Evolutionary conservation across 2,888 invertebrate genomes (phyloP).

Genomic region (Amphipyra tragopoginis): DNA sequence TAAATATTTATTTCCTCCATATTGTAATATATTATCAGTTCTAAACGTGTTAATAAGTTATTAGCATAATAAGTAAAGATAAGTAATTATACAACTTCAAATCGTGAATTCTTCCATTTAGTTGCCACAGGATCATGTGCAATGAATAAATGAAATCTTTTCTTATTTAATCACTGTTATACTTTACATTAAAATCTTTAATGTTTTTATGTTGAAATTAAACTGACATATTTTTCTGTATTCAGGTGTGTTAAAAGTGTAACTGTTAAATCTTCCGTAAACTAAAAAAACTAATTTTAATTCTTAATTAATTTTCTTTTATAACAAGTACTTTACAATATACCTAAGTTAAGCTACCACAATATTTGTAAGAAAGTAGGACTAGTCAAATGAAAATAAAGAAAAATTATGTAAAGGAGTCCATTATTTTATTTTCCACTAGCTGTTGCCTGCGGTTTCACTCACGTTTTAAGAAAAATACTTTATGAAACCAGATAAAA

Average conservation of each 20-base stretch:
- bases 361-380: slow-evolving; percentile 37
- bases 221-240: too few relatives aligned
- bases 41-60: neutral
- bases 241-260: too few relatives aligned
- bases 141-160: slow-evolving; percentile 30
- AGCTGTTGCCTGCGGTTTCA: too few relatives aligned
- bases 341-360: neutral
- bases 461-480: too few relatives aligned
- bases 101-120: slow-evolving; percentile 86
- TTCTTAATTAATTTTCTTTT: neutral
- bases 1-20: too few relatives aligned
- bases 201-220: too few relatives aligned
- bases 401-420: slow-evolving; percentile 6
- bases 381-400: slow-evolving; percentile 49
- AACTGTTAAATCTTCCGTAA: too few relatives aligned
- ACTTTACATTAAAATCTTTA: neutral
- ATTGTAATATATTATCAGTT: too few relatives aligned
- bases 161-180: slow-evolving; percentile 4
- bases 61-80: neutral
- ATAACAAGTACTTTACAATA: neutral
- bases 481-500: slow-evolving; percentile 1
- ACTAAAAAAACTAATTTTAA: too few relatives aligned
- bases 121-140: slow-evolving; percentile 75
- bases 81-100: slow-evolving; percentile 30
- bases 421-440: slow-evolving; percentile 15